phyloP scores from a whole-genome alignment of 2,797 vertebrate species.

The Hephaestus fuliginosus region DNA sequence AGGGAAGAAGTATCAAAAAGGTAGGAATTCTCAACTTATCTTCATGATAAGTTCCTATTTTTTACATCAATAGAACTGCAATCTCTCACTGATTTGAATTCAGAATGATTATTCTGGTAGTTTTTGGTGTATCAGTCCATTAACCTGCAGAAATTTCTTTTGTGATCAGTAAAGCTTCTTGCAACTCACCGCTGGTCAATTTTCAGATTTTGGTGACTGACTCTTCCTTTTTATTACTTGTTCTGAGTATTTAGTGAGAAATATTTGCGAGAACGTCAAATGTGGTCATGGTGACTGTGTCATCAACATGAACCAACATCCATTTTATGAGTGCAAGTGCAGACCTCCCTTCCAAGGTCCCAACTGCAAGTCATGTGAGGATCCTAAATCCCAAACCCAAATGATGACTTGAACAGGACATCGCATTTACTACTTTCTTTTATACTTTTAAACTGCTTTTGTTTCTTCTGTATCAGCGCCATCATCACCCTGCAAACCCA shows the following conservation, averaged over 20 bases:
- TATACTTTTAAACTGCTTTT: background rate
- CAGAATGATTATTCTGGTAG: too few relatives aligned
- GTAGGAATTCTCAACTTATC: constrained; percentile 30
- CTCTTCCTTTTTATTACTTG: background rate
- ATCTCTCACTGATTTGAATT: too few relatives aligned
- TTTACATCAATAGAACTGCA: too few relatives aligned
- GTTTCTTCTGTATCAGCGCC: constrained; percentile 34
- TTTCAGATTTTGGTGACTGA: background rate
- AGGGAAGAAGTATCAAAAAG: constrained; percentile 74
- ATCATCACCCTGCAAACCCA: constrained; percentile 65
- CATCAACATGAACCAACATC: constrained; percentile 34
- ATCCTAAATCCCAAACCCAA: background rate
- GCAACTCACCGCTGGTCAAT: too few relatives aligned
- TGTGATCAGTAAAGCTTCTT: too few relatives aligned
- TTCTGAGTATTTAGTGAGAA: constrained; percentile 61
- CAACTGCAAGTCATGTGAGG: constrained; percentile 67
- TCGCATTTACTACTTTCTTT: too few relatives aligned
- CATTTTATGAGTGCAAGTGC: constrained; percentile 79
- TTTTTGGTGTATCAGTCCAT: too few relatives aligned
- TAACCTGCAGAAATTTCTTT: too few relatives aligned
- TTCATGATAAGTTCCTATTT: too few relatives aligned
- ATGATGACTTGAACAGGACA: too few relatives aligned
- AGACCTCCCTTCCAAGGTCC: constrained; percentile 64
- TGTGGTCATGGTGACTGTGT: constrained; percentile 78
- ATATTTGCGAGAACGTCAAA: constrained; percentile 63